Percentiles rank a stretch among this genome's conserved stretches.
Conservation (phyloP, 2,797 vertebrate genomes). For the Girardinus metallicus region DNA sequence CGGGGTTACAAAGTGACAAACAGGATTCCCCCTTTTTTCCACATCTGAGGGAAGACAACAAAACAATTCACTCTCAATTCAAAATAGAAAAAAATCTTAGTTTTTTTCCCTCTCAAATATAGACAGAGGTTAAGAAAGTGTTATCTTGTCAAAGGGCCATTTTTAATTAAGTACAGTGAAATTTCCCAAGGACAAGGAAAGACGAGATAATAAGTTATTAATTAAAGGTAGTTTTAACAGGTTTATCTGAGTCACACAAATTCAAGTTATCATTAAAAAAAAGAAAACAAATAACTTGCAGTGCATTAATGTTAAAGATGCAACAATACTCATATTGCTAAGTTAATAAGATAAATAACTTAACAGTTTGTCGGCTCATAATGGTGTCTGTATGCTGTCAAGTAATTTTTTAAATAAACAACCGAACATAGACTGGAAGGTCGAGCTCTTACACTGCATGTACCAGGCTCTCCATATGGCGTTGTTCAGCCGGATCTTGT, state of each 20-base stretch:
- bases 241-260: not conserved
- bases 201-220: no score
- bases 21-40: constrained; percentile 93
- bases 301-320: not conserved
- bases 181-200: not conserved
- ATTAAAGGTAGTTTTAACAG: not conserved
- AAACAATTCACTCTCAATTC: constrained; percentile 17
- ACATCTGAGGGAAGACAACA: constrained; percentile 83
- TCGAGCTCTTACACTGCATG: constrained; percentile 91
- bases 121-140: not conserved
- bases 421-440: not conserved
- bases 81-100: not conserved
- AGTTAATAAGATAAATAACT: not conserved
- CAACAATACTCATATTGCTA: not conserved
- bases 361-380: not conserved
- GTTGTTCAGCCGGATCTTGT: constrained; percentile 99
- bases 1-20: constrained; percentile 96
- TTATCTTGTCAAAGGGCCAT: not conserved
- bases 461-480: constrained; percentile 99
- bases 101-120: not conserved
- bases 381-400: not conserved
- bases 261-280: constrained; percentile 2
- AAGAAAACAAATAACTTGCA: not conserved
- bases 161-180: not conserved
- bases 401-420: not conserved